These are phyloP conservation scores for Eilema griseolum DNA, from an alignment of 2,888 invertebrate genomes.

Conservation along the genomic window DNA sequence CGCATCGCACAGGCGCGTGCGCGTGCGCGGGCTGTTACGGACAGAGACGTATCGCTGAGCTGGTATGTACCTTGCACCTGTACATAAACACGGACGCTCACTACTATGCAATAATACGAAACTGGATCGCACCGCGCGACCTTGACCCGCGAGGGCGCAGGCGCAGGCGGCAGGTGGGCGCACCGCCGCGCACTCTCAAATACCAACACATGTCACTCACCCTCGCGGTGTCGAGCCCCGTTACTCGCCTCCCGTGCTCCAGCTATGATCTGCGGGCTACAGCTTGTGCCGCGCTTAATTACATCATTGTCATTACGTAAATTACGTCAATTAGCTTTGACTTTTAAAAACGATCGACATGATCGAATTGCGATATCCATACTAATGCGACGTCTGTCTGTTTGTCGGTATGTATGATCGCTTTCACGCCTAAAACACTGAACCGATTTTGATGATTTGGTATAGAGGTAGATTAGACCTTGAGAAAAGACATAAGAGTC, in stretches of 20 bases:
- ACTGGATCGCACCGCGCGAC: slow-evolving; percentile 8
- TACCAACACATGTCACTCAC: slow-evolving; percentile 77
- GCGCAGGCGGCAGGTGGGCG: slow-evolving; percentile 8
- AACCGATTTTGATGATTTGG: too few relatives aligned
- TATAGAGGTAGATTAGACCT: too few relatives aligned
- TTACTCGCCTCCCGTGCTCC: slow-evolving; percentile 32
- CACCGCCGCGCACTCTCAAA: slow-evolving; percentile 60
- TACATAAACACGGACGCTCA: not conserved
- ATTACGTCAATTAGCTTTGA: not conserved
- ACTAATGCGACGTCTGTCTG: too few relatives aligned
- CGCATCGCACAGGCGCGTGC: slow-evolving; percentile 12
- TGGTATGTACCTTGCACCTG: too few relatives aligned
- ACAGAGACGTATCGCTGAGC: slow-evolving; percentile 39
- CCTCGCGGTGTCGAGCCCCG: slow-evolving; percentile 55
- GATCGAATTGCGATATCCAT: not conserved
- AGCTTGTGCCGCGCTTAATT: not conserved
- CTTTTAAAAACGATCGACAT: not conserved
- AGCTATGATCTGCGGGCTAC: not conserved
- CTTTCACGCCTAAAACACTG: too few relatives aligned
- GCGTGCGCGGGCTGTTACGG: not conserved
- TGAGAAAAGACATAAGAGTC: too few relatives aligned
- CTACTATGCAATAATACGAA: not conserved
- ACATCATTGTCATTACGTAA: not conserved
- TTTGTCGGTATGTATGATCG: too few relatives aligned
- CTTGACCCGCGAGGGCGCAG: slow-evolving; percentile 11